Conservation (phyloP, 2,888 invertebrate species). For the Pheosia tremula region DNA sequence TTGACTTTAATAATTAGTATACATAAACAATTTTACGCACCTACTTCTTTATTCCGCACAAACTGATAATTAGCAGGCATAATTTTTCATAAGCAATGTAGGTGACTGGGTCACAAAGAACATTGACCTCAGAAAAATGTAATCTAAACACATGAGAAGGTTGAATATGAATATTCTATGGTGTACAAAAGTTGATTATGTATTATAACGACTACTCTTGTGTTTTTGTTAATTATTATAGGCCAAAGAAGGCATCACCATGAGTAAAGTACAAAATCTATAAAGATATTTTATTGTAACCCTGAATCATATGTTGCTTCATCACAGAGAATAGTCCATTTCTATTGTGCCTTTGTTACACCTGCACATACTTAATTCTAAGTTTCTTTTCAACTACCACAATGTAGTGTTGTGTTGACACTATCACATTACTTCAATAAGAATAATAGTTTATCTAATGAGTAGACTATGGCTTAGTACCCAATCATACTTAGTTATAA, state of each 20-base stretch:
- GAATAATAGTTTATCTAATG: conserved; percentile 18
- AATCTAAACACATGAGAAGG: background rate
- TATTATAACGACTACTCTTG: background rate
- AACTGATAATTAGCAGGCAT: background rate
- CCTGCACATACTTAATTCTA: no score
- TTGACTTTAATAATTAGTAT: no score
- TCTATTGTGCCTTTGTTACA: no score
- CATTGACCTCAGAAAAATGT: conserved; percentile 14
- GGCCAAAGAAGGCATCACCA: background rate
- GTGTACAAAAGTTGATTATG: no score
- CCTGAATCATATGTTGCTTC: no score
- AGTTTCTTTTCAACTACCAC: conserved; percentile 9
- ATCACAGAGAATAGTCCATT: no score
- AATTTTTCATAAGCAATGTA: background rate
- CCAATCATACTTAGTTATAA: background rate
- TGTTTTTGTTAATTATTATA: no score
- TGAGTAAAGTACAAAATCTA: background rate
- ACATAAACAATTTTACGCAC: background rate
- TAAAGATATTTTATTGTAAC: background rate
- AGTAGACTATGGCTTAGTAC: no score
- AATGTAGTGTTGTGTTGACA: conserved; percentile 16
- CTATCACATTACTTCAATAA: no score
- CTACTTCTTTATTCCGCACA: background rate
- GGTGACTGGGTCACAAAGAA: background rate
- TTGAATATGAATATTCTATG: no score